phyloP scores from a whole-genome alignment of 2,797 vertebrate species.

The Silurus lanzhouensis region DNA sequence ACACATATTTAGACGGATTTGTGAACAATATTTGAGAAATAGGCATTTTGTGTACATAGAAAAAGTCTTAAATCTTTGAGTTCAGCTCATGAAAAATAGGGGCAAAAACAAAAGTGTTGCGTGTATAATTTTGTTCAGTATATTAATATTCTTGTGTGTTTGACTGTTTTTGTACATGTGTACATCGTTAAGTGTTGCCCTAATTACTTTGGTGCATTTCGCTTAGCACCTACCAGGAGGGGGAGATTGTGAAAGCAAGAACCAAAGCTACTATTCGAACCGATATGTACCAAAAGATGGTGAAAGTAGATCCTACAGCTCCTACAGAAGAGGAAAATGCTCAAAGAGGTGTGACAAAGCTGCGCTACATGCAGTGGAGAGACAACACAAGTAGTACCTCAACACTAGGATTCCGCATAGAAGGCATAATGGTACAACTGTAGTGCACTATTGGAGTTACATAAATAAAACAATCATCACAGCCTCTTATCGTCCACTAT shows the following conservation, averaged over 20 bases:
- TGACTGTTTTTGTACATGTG: not conserved
- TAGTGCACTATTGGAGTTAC: not conserved
- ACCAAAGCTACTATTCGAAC: constrained; percentile 70
- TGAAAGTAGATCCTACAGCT: constrained; percentile 78
- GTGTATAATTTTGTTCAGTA: too few relatives aligned
- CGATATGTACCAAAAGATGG: constrained; percentile 90
- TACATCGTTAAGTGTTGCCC: constrained; percentile 5
- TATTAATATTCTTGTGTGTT: not conserved
- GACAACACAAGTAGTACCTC: constrained; percentile 81
- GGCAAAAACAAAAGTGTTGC: too few relatives aligned
- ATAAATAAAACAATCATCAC: not conserved
- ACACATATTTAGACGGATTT: too few relatives aligned
- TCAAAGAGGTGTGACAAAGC: constrained; percentile 80
- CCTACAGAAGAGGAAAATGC: constrained; percentile 79
- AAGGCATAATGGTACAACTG: constrained; percentile 82
- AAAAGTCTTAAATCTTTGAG: too few relatives aligned
- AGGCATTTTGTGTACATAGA: too few relatives aligned
- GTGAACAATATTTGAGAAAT: too few relatives aligned
- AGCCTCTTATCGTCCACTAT: not conserved
- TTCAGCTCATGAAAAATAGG: too few relatives aligned
- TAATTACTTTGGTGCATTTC: constrained; percentile 26
- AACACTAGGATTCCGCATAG: constrained; percentile 84
- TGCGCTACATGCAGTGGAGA: constrained; percentile 88
- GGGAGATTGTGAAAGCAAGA: constrained; percentile 78
- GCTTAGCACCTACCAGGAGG: constrained; percentile 84